These are phyloP conservation scores for Aplodontia rufa DNA, from an alignment of 2,113 vertebrate genomes.

Conservation along the genomic window DNA sequence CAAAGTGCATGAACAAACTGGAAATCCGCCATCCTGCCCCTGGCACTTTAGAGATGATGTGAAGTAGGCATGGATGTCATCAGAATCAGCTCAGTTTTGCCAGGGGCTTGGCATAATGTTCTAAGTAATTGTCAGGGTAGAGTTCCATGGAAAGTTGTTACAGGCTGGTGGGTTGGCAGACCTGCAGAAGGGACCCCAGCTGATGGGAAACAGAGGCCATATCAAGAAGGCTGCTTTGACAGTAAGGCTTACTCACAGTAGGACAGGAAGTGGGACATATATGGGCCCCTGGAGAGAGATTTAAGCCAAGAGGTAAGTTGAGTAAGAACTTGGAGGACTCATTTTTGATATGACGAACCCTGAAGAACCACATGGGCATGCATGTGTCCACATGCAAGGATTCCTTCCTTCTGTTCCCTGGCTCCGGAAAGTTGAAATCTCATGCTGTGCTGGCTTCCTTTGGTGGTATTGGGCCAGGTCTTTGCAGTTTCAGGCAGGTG, in stretches of 20 bases:
- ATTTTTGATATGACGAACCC: not conserved
- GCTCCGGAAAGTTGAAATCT: slow-evolving; percentile 14
- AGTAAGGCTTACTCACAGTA: not conserved
- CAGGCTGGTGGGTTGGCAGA: not conserved
- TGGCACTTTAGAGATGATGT: not conserved
- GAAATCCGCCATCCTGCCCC: not conserved
- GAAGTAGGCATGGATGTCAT: not conserved
- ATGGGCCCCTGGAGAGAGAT: not conserved
- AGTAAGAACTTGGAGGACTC: not conserved
- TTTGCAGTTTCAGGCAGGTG: slow-evolving; percentile 49
- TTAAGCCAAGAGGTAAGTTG: not conserved
- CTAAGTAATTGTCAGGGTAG: not conserved
- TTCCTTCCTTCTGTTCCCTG: not conserved
- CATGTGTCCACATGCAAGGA: not conserved
- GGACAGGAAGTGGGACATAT: not conserved
- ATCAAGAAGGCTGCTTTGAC: not conserved
- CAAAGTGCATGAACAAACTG: not conserved
- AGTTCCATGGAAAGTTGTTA: not conserved
- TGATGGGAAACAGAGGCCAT: not conserved
- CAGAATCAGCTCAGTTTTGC: not conserved
- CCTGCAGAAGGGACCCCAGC: not conserved
- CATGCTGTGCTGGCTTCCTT: not conserved
- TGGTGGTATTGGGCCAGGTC: not conserved
- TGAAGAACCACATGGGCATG: not conserved
- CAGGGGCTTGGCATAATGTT: not conserved